These are phyloP conservation scores for Pachypsylla venusta DNA, from an alignment of 1,140 invertebrate genomes.

Conservation along the genomic window DNA sequence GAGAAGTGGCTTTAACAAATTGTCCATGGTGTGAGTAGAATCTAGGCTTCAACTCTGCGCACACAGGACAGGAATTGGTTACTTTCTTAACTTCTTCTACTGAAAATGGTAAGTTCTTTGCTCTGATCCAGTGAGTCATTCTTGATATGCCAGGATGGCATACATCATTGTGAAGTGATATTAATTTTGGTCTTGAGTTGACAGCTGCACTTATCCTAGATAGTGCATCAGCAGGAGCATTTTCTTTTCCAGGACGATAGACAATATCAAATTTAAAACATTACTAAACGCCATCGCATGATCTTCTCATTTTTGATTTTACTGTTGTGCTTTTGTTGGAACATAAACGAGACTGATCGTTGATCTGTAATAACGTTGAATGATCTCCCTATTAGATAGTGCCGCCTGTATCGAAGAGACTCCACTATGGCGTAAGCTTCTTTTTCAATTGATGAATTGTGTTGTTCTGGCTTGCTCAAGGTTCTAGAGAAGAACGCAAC, in stretches of 20 bases:
- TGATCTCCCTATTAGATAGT: too few species aligned
- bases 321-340: neutral
- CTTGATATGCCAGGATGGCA: conserved; percentile 25
- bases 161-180: conserved; percentile 18
- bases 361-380: too few species aligned
- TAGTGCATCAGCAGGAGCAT: neutral
- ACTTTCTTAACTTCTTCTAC: conserved; percentile 20
- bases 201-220: conserved; percentile 11
- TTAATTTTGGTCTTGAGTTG: conserved; percentile 7
- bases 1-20: conserved; percentile 23
- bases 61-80: conserved; percentile 15
- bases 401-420: too few species aligned
- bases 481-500: too few species aligned
- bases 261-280: conserved; percentile 10
- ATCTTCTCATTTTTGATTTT: conserved; percentile 13
- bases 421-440: too few species aligned
- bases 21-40: conserved; percentile 14
- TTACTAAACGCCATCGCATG: conserved; percentile 3
- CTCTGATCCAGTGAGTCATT: conserved; percentile 20
- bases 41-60: conserved; percentile 20
- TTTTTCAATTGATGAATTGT: too few species aligned
- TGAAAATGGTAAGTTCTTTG: conserved; percentile 22
- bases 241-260: conserved; percentile 7
- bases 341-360: too few species aligned
- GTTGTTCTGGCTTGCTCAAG: too few species aligned